These are phyloP conservation scores for Melinaea marsaeus DNA, from an alignment of 2,888 invertebrate species.

Conservation along the genomic window DNA sequence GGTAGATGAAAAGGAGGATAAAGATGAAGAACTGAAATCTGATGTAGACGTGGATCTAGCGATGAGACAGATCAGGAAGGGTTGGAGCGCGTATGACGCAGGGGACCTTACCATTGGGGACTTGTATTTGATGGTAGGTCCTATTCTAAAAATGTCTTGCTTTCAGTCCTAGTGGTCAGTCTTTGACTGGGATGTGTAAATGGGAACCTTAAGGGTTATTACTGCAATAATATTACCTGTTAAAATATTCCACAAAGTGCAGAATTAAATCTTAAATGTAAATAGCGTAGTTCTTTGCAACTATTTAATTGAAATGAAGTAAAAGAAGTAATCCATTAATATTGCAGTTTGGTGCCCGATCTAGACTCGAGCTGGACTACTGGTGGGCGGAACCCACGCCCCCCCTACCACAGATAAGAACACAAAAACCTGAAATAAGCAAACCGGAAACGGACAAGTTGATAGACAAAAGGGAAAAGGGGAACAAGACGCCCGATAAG, in stretches of 20 bases:
- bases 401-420: slow-evolving; percentile 49
- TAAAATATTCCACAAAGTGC: no score
- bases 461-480: slow-evolving; percentile 39
- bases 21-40: slow-evolving; percentile 41
- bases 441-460: slow-evolving; percentile 36
- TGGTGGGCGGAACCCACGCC: slow-evolving; percentile 83
- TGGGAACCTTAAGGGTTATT: no score
- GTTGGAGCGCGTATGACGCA: slow-evolving; percentile 88
- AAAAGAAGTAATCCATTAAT: slow-evolving; percentile 1
- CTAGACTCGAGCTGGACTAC: slow-evolving; percentile 86
- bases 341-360: slow-evolving; percentile 83
- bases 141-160: background rate
- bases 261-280: background rate
- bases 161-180: background rate
- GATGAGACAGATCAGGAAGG: slow-evolving; percentile 74
- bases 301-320: background rate
- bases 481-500: slow-evolving; percentile 48
- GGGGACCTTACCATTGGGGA: slow-evolving; percentile 92
- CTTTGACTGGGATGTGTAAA: background rate
- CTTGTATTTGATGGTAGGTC: slow-evolving; percentile 88
- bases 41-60: slow-evolving; percentile 62
- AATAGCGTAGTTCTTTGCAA: background rate
- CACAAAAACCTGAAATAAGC: slow-evolving; percentile 33
- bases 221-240: no score
- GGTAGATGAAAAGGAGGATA: slow-evolving; percentile 33